Evolutionary conservation across 2,113 vertebrate genomes (phyloP), one percentile per base, ranked within the genome.

Genomic region (Eulacestoma nigropectus): DNA sequence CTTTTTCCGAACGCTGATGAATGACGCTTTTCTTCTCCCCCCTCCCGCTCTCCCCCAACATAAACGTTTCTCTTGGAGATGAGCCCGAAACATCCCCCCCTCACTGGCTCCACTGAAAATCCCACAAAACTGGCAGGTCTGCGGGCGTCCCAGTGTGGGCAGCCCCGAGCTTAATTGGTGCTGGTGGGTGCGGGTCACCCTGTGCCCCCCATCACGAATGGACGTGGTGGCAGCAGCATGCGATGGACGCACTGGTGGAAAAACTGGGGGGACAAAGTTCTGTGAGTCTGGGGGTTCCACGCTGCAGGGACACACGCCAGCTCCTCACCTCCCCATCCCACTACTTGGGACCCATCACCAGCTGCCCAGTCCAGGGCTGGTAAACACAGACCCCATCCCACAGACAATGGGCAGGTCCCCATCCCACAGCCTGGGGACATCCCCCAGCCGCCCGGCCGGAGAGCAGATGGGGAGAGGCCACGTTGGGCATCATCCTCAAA

Each of bases 1-100:
- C 88, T 87, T 90, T 84, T 85, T 53, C 94, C 60, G 18, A 57
- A 32, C 3, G 4, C 72, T 30, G 65, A 69, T 93, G 94, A 96
- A 95, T 89, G 93, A 92, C 70, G 81, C 90, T 90, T 95, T 96
- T 87, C 86, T 96, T 89, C 81, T 84, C 57, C 87, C 86, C 69
- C 16, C 87, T 47, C 73, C 87, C 4, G 6, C 74, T 70, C 55
- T 64, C 53, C 87, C 84, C 78, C 56, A 93, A 53, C 57, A 8
- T 35, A 91, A 95, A 96, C 3, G 27, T 96, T 96, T 94, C 39
- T 96, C 84, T 93, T 96, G 96, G 96, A 93, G 81, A 94, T 89
- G 74, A 94, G 87, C 96, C 89, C 2, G 0, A 84, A 89, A 46
- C 21, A 3, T 76, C 35, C 80, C 35, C 49, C 62, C 47, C 6